Conservation (phyloP, 1,140 invertebrate species). For the Pseudomyrmex pallidus region DNA sequence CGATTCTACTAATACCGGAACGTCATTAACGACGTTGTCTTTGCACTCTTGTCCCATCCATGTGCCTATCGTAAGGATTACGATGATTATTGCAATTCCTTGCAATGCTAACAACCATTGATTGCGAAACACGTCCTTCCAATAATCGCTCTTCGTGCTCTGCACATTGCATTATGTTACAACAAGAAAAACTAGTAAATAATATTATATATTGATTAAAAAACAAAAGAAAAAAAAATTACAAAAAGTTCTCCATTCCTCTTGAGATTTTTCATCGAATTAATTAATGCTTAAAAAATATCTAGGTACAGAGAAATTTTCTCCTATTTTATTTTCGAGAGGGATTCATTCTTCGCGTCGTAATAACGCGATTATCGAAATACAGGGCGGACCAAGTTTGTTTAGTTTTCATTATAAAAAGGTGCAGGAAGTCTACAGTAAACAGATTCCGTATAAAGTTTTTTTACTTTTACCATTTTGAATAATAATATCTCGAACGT, state of each 20-base stretch:
- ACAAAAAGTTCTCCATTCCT: too few relatives aligned
- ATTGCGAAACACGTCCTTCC: slow-evolving; percentile 35
- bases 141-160: slow-evolving; percentile 11
- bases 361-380: slow-evolving; percentile 29
- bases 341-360: background rate
- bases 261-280: background rate
- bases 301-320: too few relatives aligned
- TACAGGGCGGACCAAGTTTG: background rate
- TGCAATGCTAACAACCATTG: slow-evolving; percentile 29
- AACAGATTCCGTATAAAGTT: background rate
- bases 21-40: background rate
- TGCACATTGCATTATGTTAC: slow-evolving; percentile 7
- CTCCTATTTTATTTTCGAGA: too few relatives aligned
- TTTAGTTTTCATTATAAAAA: slow-evolving; percentile 33
- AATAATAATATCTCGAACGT: slow-evolving; percentile 5
- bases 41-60: slow-evolving; percentile 16
- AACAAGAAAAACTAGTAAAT: background rate
- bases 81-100: slow-evolving; percentile 34
- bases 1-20: background rate
- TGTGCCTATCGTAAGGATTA: slow-evolving; percentile 24
- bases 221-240: too few relatives aligned
- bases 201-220: background rate
- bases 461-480: slow-evolving; percentile 34
- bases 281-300: slow-evolving; percentile 11
- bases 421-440: background rate